These are phyloP conservation scores for Isurus oxyrinchus DNA, from an alignment of 2,113 vertebrate species.

Conservation along the genomic window DNA sequence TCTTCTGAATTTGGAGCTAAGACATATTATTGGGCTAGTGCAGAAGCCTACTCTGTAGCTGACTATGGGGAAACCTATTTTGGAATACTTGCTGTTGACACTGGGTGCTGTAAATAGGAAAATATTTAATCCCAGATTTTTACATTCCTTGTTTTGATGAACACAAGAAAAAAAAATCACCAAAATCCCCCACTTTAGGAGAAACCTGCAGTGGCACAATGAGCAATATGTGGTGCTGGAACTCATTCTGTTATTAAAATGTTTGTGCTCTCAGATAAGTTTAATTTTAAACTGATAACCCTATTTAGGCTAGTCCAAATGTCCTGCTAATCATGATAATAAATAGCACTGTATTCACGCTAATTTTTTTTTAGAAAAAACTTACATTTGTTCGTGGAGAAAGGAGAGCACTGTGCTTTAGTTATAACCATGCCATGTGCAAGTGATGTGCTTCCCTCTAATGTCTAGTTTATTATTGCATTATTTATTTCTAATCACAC, in stretches of 20 bases:
- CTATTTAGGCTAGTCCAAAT: not conserved
- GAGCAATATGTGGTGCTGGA: not conserved
- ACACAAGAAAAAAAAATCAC: not conserved
- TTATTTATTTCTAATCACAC: not conserved
- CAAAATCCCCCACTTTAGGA: not conserved
- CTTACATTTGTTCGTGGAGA: not conserved
- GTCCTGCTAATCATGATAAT: not conserved
- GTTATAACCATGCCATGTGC: not conserved
- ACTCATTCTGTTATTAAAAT: not conserved
- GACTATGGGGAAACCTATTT: not conserved
- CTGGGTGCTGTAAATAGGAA: not conserved
- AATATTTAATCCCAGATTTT: not conserved
- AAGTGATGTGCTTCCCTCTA: not conserved
- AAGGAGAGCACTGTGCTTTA: not conserved
- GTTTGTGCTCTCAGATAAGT: not conserved
- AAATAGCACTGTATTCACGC: not conserved
- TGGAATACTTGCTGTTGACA: not conserved
- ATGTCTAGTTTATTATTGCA: not conserved
- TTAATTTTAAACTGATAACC: not conserved
- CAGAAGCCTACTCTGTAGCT: not conserved
- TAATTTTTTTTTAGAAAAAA: not conserved
- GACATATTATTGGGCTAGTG: not conserved
- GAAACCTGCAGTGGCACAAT: not conserved
- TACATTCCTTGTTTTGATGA: not conserved
- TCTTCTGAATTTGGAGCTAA: not conserved